Evolutionary conservation across 2,797 vertebrate species (phyloP).

Genomic region (Mormyrops boulengeri): DNA sequence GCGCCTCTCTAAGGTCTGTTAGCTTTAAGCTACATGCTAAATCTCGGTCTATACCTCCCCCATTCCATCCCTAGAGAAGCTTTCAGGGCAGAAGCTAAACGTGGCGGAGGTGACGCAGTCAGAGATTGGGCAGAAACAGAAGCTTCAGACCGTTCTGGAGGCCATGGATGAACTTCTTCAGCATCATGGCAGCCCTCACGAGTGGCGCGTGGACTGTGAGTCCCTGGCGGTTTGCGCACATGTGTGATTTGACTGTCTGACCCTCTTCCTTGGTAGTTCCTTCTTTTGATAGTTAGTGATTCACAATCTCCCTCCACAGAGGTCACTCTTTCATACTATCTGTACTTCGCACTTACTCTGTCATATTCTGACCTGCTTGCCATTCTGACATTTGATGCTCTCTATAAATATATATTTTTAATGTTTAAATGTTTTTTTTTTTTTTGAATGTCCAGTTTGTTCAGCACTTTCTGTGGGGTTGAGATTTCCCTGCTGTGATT

Average conservation of each 20-base stretch:
- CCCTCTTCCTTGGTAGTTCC: neutral
- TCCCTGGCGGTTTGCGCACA: neutral
- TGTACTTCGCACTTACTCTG: neutral
- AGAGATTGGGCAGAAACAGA: slow-evolving; percentile 92
- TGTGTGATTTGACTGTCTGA: neutral
- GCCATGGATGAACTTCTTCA: slow-evolving; percentile 77
- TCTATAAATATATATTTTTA: neutral
- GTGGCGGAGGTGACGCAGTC: slow-evolving; percentile 96
- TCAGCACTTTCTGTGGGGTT: neutral
- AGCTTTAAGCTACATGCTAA: neutral
- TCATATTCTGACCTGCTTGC: neutral
- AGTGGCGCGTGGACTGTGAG: slow-evolving; percentile 93
- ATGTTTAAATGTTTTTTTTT: neutral
- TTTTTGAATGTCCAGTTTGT: neutral
- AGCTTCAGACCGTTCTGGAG: slow-evolving; percentile 88
- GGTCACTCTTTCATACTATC: neutral
- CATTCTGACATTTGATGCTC: neutral
- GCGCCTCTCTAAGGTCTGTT: neutral
- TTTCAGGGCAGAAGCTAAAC: slow-evolving; percentile 80
- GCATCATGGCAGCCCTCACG: slow-evolving; percentile 80
- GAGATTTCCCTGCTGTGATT: neutral
- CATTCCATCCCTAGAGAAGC: slow-evolving; percentile 66
- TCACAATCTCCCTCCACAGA: neutral
- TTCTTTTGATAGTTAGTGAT: neutral
- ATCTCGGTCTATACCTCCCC: too few relatives aligned